A percentile compares a stretch with the other conserved stretches of the same genome.
Evolutionary conservation across 2,797 vertebrate species (phyloP).

Genomic region (Stomatorhinus walkeri): DNA sequence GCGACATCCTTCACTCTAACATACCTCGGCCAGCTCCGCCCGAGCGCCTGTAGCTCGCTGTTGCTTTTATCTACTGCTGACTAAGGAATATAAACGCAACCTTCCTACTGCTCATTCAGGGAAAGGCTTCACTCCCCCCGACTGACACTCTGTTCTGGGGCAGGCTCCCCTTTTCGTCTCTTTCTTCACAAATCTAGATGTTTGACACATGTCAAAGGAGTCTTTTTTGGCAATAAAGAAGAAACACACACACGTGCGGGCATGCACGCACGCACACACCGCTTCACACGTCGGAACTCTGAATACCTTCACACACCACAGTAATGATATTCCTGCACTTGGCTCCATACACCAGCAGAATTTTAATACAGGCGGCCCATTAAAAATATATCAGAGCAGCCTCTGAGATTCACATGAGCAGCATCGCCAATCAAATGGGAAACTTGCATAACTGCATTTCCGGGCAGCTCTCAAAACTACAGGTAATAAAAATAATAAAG

Average conservation of each 20-base stretch:
- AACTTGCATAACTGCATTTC: neutral
- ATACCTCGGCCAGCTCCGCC: neutral
- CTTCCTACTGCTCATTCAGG: neutral
- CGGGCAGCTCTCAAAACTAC: neutral
- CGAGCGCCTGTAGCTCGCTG: neutral
- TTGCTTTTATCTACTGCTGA: neutral
- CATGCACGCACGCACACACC: neutral
- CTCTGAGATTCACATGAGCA: neutral
- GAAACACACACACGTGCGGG: neutral
- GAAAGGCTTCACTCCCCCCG: neutral
- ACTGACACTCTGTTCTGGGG: neutral
- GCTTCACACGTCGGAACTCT: neutral
- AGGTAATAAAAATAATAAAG: neutral
- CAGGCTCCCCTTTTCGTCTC: neutral
- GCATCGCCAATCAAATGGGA: neutral
- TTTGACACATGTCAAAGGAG: neutral
- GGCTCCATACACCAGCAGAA: neutral
- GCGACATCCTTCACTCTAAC: neutral
- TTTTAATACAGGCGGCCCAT: slow-evolving; percentile 13
- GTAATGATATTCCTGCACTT: neutral
- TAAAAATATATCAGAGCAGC: slow-evolving; percentile 18
- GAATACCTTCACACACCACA: neutral
- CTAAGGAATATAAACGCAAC: neutral
- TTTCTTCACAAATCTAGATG: neutral
- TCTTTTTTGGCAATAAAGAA: neutral